Conservation (phyloP, 2,797 vertebrate genomes). For the Sternotherus odoratus region DNA sequence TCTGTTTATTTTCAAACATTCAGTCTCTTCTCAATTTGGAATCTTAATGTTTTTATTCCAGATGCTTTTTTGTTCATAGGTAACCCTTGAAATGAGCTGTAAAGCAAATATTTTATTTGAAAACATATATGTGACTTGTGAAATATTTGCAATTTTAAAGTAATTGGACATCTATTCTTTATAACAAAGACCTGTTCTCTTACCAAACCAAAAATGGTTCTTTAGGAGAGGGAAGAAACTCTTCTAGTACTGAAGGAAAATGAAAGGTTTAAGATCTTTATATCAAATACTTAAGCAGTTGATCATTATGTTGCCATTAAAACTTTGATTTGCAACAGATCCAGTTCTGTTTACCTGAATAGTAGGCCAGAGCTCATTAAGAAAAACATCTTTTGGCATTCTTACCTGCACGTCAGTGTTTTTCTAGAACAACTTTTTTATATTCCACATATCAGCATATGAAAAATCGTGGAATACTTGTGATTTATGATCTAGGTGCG, state of each 20-base stretch:
- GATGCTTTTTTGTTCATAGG: neutral
- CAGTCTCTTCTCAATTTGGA: neutral
- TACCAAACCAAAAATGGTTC: neutral
- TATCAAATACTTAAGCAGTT: neutral
- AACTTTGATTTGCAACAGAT: neutral
- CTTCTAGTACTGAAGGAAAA: neutral
- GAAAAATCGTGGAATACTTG: neutral
- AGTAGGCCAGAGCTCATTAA: neutral
- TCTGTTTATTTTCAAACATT: neutral
- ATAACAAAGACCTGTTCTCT: neutral
- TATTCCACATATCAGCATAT: neutral
- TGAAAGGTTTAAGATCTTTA: neutral
- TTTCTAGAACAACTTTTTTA: neutral
- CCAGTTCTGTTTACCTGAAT: neutral
- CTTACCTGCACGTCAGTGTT: neutral
- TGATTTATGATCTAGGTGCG: neutral
- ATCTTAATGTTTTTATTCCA: neutral
- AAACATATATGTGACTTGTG: neutral
- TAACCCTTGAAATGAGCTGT: neutral
- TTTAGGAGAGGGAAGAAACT: neutral
- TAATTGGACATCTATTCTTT: neutral
- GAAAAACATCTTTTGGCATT: neutral
- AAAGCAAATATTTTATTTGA: neutral
- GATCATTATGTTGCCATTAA: neutral
- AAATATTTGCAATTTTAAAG: neutral